phyloP scores from a whole-genome alignment of 2,888 invertebrate species.

The Amaurobius ferox region DNA sequence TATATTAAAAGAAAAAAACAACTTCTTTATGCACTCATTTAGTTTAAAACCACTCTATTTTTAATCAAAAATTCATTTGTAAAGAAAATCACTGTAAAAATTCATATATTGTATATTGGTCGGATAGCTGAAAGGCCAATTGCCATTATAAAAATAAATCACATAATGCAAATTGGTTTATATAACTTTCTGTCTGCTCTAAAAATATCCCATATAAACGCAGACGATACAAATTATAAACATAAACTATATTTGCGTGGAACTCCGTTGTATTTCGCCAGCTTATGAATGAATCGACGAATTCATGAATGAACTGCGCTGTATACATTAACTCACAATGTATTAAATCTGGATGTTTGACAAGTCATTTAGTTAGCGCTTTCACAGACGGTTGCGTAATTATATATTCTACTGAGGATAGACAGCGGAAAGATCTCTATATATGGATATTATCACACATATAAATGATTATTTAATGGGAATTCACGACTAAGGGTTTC shows the following conservation, averaged over 20 bases:
- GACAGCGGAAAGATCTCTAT: background rate
- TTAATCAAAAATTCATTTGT: too few relatives aligned
- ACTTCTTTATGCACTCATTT: too few relatives aligned
- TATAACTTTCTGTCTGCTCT: too few relatives aligned
- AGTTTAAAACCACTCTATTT: too few relatives aligned
- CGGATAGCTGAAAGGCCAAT: too few relatives aligned
- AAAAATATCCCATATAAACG: background rate
- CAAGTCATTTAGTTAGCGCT: background rate
- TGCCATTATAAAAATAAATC: too few relatives aligned
- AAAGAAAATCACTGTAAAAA: too few relatives aligned
- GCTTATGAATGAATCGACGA: background rate
- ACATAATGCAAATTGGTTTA: too few relatives aligned
- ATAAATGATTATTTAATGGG: background rate
- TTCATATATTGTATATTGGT: too few relatives aligned
- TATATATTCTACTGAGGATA: background rate
- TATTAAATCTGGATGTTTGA: background rate
- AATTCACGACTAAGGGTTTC: too few relatives aligned
- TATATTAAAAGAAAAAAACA: too few relatives aligned
- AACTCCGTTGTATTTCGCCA: background rate
- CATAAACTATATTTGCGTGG: background rate
- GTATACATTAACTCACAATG: background rate
- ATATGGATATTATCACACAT: background rate
- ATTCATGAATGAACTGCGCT: slow-evolving; percentile 1
- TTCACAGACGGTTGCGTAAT: background rate
- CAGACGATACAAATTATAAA: background rate